Evolutionary conservation across 2,888 invertebrate genomes (phyloP).

Genomic region (Lasioglossum zephyrum): DNA sequence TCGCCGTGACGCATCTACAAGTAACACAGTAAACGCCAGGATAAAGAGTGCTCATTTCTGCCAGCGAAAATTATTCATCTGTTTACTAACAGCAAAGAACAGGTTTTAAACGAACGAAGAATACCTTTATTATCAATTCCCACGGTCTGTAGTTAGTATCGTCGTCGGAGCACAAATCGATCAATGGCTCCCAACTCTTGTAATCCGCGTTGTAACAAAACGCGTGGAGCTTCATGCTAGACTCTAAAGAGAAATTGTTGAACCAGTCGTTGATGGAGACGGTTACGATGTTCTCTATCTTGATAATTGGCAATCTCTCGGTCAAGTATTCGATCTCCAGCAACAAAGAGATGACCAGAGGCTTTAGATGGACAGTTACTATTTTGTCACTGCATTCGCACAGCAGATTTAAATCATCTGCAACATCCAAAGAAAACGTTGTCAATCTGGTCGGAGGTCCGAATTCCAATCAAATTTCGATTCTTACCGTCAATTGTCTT

Average conservation of each 20-base stretch:
- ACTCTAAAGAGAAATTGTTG: conserved; percentile 77
- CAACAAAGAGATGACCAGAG: conserved; percentile 72
- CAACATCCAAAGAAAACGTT: not conserved
- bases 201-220: conserved; percentile 89
- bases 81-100: not conserved
- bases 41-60: not conserved
- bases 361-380: conserved; percentile 76
- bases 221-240: conserved; percentile 84
- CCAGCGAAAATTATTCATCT: not conserved
- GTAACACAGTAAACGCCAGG: not conserved
- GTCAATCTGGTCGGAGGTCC: not conserved
- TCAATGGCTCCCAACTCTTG: conserved; percentile 92
- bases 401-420: conserved; percentile 57
- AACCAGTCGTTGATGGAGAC: conserved; percentile 75
- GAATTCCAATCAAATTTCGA: not conserved
- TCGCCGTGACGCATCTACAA: conserved; percentile 85
- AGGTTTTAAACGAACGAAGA: not conserved
- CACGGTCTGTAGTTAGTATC: conserved; percentile 89
- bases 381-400: conserved; percentile 63
- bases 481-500: conserved; percentile 67
- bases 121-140: conserved; percentile 88
- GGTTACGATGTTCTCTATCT: conserved; percentile 73
- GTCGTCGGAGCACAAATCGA: conserved; percentile 90
- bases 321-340: conserved; percentile 79
- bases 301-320: conserved; percentile 79